Base-by-base conservation (phyloP, 2,797 vertebrate genomes). In the Forpus xanthops region DNA sequence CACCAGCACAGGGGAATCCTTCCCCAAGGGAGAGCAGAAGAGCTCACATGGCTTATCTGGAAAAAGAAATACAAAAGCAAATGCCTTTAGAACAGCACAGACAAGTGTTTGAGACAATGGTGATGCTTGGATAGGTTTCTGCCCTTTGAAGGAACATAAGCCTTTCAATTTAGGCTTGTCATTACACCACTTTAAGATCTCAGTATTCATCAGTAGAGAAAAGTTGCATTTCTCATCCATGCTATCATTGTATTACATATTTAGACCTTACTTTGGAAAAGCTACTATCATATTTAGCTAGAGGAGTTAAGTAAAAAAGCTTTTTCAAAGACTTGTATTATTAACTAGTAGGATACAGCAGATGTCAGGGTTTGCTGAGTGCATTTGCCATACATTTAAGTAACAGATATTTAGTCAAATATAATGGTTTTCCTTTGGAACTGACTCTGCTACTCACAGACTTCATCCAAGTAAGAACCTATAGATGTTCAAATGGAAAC, bases 41-140 rank as follows among this genome's bases (percentile, higher is more conserved):
- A 99, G 98, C 88, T 98, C 98, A 75, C 99, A 99, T 0, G 99
- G 99, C 91, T 99, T 99, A 89, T 99, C 99, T 99, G 97, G 75
- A 92, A 93, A 93, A 66, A 61, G 55, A 82, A 82, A 86, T 4
- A 65, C 0, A 15, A 68, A 61, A 75, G 45, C 35, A 71, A 11
- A 4, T 7, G 10, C 9, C 50, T 85, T 87, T 45, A 68, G 41
- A 89, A 58, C 25, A 65, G 62, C 72, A 85, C 15, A 49, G 71
- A 53, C 5, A 49, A 62, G 30, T 7, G 33, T 61, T 28, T 64
- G 55, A 87, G 35, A 47, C 62, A 70, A 31, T 3, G 15, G n/a
- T 30, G 35, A 42, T 58, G 15, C 4, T 62, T 39, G 14, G 18
- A 73, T 77, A 33, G 44, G 5, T 15, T 37, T 13, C 49, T 74